phyloP scores from a whole-genome alignment of 2,797 vertebrate genomes.

The Notolabrus celidotus region DNA sequence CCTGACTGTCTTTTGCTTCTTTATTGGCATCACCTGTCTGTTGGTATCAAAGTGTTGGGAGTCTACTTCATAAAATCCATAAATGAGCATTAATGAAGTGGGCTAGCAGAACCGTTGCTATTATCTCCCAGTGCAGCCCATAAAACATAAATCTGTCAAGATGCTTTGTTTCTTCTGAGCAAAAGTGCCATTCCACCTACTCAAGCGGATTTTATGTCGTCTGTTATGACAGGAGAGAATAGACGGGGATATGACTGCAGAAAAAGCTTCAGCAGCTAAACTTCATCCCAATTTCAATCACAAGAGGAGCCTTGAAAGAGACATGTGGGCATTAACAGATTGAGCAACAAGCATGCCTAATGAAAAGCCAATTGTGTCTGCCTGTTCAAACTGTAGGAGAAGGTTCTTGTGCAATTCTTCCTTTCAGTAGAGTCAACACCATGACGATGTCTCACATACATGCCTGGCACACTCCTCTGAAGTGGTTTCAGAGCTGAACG shows the following conservation, averaged over 20 bases:
- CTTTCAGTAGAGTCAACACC: conserved; percentile 7
- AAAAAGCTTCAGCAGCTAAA: conserved; percentile 22
- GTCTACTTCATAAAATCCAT: conserved; percentile 35
- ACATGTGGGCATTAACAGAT: conserved; percentile 35
- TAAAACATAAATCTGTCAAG: conserved; percentile 52
- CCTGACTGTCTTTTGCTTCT: not conserved
- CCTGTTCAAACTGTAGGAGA: conserved; percentile 15
- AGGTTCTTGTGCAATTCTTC: conserved; percentile 6
- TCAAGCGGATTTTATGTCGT: conserved; percentile 46
- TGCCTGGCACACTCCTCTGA: not conserved
- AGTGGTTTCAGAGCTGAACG: not conserved
- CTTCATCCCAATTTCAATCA: conserved; percentile 32
- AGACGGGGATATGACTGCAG: conserved; percentile 29
- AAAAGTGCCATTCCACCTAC: conserved; percentile 49
- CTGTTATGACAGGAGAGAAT: conserved; percentile 53
- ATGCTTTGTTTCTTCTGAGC: conserved; percentile 40
- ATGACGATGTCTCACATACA: not conserved
- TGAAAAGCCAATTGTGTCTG: conserved; percentile 26
- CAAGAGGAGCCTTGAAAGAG: conserved; percentile 31
- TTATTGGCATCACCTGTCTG: conserved; percentile 14
- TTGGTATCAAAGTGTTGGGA: conserved; percentile 16
- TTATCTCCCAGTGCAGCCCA: conserved; percentile 38
- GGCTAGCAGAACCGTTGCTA: conserved; percentile 35
- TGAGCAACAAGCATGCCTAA: conserved; percentile 26
- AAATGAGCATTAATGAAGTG: conserved; percentile 45